These are phyloP conservation scores for Sclerurus mexicanus DNA, from an alignment of 2,113 vertebrate genomes.

Conservation along the genomic window DNA sequence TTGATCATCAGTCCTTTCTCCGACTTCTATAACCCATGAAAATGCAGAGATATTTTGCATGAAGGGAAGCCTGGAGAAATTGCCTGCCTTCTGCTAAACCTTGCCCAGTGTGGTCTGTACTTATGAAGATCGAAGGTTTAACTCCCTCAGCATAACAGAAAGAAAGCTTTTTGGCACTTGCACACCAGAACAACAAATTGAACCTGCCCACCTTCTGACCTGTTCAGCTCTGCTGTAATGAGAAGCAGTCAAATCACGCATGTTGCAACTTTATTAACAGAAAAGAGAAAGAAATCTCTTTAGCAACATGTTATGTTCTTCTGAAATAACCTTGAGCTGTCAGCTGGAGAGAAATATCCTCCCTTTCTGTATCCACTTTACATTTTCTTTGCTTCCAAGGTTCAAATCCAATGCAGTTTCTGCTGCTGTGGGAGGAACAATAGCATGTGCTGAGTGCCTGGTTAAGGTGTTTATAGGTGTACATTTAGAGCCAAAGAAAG, in stretches of 20 bases:
- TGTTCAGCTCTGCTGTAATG: conserved; percentile 2
- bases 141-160: neutral
- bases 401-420: neutral
- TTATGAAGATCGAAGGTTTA: neutral
- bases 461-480: neutral
- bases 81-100: neutral
- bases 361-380: neutral
- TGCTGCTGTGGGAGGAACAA: neutral
- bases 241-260: conserved; percentile 20
- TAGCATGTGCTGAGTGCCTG: neutral
- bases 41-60: neutral
- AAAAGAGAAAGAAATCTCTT: conserved; percentile 27
- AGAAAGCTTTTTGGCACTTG: neutral
- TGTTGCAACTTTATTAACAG: conserved; percentile 1
- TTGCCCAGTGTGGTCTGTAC: neutral
- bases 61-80: neutral
- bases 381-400: conserved; percentile 7
- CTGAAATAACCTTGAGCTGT: conserved; percentile 50
- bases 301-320: conserved; percentile 21
- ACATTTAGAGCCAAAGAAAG: neutral
- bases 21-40: neutral
- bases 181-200: neutral
- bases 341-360: neutral
- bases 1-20: neutral
- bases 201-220: conserved; percentile 16